phyloP scores from a whole-genome alignment of 2,888 invertebrate species.

The Carabus problematicus region DNA sequence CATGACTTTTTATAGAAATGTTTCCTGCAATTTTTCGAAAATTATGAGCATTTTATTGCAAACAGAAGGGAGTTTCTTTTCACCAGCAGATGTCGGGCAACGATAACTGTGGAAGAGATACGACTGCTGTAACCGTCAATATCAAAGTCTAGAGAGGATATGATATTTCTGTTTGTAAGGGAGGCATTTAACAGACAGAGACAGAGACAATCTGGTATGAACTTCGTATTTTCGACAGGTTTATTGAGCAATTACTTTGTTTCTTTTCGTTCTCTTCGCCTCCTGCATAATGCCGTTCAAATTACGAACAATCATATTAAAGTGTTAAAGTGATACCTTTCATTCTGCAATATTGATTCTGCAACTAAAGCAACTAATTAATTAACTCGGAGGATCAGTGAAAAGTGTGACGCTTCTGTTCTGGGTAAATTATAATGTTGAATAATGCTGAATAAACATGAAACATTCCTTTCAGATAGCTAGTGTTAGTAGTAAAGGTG shows the following conservation, averaged over 20 bases:
- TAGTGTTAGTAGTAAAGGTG: no score
- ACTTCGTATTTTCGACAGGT: constrained; percentile 14
- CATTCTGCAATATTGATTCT: no score
- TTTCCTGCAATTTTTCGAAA: constrained; percentile 16
- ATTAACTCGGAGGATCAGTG: no score
- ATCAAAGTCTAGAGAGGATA: constrained; percentile 12
- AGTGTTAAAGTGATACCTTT: no score
- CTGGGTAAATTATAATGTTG: no score
- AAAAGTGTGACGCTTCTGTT: no score
- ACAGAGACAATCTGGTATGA: background rate
- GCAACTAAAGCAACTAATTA: no score
- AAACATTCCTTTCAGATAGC: no score
- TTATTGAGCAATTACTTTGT: constrained; percentile 6
- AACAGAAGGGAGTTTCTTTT: constrained; percentile 20
- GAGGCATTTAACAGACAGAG: constrained; percentile 2
- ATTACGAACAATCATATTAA: no score
- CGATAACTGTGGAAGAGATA: constrained; percentile 15
- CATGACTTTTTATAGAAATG: constrained; percentile 12
- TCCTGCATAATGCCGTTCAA: background rate
- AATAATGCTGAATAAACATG: no score
- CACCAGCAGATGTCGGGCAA: constrained; percentile 16
- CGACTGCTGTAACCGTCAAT: constrained; percentile 13
- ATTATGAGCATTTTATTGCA: constrained; percentile 19
- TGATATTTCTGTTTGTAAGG: constrained; percentile 11
- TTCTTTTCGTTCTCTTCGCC: background rate